Conservation (phyloP, 1,140 invertebrate genomes). For the Aphidius ervi region DNA sequence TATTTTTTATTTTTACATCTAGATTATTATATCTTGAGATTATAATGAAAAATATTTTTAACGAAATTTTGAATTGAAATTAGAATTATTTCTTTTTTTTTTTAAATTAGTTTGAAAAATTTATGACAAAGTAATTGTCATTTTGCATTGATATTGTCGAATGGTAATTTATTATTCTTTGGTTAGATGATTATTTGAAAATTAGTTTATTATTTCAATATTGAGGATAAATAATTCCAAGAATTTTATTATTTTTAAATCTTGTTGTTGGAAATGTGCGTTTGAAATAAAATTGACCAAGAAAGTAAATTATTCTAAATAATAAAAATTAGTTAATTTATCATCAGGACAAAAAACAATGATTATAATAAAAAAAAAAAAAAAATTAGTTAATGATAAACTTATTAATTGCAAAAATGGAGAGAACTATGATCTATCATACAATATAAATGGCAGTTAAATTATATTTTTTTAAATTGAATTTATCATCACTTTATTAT, state of each 20-base stretch:
- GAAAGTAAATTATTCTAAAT: too few relatives aligned
- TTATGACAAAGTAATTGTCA: too few relatives aligned
- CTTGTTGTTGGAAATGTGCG: neutral
- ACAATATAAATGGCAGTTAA: conserved; percentile 13
- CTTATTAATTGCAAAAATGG: conserved; percentile 8
- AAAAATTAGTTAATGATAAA: neutral
- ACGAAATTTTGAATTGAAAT: conserved; percentile 8
- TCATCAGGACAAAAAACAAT: too few relatives aligned
- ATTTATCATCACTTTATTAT: too few relatives aligned
- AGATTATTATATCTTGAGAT: conserved; percentile 29
- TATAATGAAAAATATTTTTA: conserved; percentile 17
- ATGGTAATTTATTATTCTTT: too few relatives aligned
- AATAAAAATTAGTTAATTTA: too few relatives aligned
- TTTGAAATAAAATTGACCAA: too few relatives aligned
- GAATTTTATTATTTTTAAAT: conserved; percentile 3
- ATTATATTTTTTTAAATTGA: conserved; percentile 7
- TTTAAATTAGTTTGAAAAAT: neutral
- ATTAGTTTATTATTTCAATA: neutral
- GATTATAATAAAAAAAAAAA: too few relatives aligned
- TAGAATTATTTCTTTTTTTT: conserved; percentile 12
- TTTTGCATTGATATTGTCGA: too few relatives aligned
- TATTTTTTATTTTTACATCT: conserved; percentile 14
- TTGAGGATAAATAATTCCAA: neutral
- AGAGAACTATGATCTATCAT: conserved; percentile 8
- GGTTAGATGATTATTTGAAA: too few relatives aligned